Base-by-base conservation (phyloP, 2,888 invertebrate species). In the Chymomyza amoena region DNA sequence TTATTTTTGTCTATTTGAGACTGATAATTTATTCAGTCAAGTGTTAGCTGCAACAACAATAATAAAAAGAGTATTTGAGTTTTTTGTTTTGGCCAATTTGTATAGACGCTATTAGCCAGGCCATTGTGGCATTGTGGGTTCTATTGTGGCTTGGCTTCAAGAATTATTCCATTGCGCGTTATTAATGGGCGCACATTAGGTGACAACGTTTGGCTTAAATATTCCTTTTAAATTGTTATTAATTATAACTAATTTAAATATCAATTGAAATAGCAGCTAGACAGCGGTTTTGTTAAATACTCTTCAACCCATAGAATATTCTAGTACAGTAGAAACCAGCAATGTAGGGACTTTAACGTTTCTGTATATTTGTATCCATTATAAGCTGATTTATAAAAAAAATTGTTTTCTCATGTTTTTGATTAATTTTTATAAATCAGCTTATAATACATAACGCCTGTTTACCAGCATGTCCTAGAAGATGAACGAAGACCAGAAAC, bases 151-250 rank as follows among this genome's bases (percentile, higher is more conserved):
- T 54, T 54, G 67, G 73, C 50, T 77, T 50, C 52, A 51, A 59
- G 66, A 66, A 64, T 32, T 36, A 61, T 62, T 18, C n/a, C 28
- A 64, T 73, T 64, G 68, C 69, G 45, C 72, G 63, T 72, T 68
- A 80, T 80, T 80, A 76, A 80, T 80, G 81, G 70, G 70, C 79
- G 52, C 69, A 72, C 76, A 80, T 81, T 81, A 80, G 73, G 72
- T 66, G 74, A 80, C 79, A 80, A 77, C 72, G 72, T 70, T 71
- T 73, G 77, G 81, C 77, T 80, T 76, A 72, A 69, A 74, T 73
- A 81, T 77, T 72, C 79, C 60, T 69, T 76, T 70, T 50, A 57
- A 61, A 61, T 69, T 10, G 54, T 69, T 77, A 80, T 80, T 78
- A 77, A 80, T 80, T 64, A 57, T 56, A n/a, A 20, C 65, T 72